Evolutionary conservation across 2,888 invertebrate genomes (phyloP).

Genomic region (Calephelis perditalis): DNA sequence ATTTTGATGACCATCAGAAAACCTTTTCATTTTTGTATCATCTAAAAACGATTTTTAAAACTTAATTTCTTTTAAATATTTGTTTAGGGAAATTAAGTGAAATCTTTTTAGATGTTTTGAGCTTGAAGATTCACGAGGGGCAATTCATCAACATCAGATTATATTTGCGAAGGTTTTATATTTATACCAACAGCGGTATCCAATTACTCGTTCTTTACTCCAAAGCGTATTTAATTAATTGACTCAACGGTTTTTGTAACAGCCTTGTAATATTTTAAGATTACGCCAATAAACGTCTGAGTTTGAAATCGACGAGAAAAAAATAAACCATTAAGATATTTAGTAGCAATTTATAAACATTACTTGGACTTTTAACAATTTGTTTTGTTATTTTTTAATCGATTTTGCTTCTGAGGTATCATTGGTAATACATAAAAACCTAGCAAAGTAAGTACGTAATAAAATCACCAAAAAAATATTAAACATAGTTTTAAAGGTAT

Average conservation of each 20-base stretch:
- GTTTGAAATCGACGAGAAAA: not conserved
- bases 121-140: conserved; percentile 17
- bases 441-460: no score
- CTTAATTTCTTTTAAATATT: not conserved
- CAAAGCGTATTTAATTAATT: conserved; percentile 14
- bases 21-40: no score
- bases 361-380: no score
- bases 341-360: no score
- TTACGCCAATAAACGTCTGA: not conserved
- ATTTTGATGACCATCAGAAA: no score
- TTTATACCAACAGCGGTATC: conserved; percentile 21
- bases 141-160: conserved; percentile 24
- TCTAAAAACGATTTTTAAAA: not conserved
- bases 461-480: no score
- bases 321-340: no score
- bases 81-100: not conserved
- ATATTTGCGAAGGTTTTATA: conserved; percentile 27
- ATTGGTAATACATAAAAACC: no score
- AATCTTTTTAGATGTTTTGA: conserved; percentile 13
- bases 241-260: conserved; percentile 5
- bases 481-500: no score
- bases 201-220: conserved; percentile 11
- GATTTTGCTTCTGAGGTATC: no score
- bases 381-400: no score
- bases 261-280: conserved; percentile 7